Conservation (phyloP, 1,140 invertebrate genomes). For the Drosophila yakuba region DNA sequence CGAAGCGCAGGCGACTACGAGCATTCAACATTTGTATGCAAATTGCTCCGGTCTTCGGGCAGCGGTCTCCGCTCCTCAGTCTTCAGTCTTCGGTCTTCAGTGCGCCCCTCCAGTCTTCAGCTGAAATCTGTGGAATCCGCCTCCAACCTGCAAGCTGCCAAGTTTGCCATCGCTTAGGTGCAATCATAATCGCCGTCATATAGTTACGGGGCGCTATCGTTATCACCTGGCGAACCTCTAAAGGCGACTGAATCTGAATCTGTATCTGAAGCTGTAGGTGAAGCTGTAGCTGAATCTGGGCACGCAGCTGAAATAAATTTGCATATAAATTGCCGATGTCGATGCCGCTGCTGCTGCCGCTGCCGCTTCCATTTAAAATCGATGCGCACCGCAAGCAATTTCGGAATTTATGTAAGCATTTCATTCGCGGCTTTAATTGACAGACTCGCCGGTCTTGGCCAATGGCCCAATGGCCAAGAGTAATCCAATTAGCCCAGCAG, state of each 20-base stretch:
- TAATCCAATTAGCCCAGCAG: slow-evolving; percentile 79
- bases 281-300: slow-evolving; percentile 18
- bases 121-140: background rate
- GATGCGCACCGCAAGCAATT: slow-evolving; percentile 81
- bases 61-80: background rate
- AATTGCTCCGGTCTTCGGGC: slow-evolving; percentile 54
- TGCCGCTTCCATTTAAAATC: slow-evolving; percentile 70
- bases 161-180: slow-evolving; percentile 59
- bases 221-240: slow-evolving; percentile 62
- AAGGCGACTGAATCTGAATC: slow-evolving; percentile 9
- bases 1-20: slow-evolving; percentile 78
- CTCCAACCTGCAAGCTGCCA: slow-evolving; percentile 2
- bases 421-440: slow-evolving; percentile 80
- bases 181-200: slow-evolving; percentile 82
- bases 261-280: background rate
- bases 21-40: slow-evolving; percentile 82
- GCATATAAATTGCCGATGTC: slow-evolving; percentile 65
- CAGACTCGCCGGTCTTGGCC: slow-evolving; percentile 50
- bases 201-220: slow-evolving; percentile 65
- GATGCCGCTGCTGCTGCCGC: slow-evolving; percentile 17
- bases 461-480: slow-evolving; percentile 1
- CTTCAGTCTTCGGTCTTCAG: background rate
- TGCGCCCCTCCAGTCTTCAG: background rate
- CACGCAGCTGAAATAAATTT: slow-evolving; percentile 69
- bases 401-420: slow-evolving; percentile 82